Evolutionary conservation across 2,888 invertebrate species (phyloP).

Genomic region (Pterobdella sp.): DNA sequence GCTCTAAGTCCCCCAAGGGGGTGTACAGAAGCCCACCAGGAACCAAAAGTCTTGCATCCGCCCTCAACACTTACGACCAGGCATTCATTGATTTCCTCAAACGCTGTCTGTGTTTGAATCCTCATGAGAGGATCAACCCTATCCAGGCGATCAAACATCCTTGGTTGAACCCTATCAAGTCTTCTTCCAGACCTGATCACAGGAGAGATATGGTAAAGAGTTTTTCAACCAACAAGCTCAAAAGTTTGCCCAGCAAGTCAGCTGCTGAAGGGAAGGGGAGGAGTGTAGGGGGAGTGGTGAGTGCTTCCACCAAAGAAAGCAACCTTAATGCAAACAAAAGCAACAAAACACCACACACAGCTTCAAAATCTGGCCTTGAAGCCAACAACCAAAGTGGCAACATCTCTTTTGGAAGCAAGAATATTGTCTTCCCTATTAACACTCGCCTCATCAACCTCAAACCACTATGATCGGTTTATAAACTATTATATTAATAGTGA

Average conservation of each 20-base stretch:
- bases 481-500: too few relatives aligned
- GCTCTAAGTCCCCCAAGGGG: not conserved
- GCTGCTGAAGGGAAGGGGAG: not conserved
- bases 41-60: slow-evolving; percentile 70
- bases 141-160: slow-evolving; percentile 82
- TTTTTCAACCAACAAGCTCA: not conserved
- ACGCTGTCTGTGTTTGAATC: slow-evolving; percentile 86
- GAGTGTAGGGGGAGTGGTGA: not conserved
- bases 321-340: not conserved
- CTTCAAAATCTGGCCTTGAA: not conserved
- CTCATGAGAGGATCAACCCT: slow-evolving; percentile 78
- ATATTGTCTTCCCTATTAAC: not conserved
- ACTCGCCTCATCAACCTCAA: not conserved
- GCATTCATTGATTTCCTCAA: slow-evolving; percentile 83
- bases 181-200: not conserved
- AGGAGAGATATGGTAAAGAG: not conserved
- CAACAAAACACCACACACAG: not conserved
- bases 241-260: not conserved
- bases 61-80: slow-evolving; percentile 77
- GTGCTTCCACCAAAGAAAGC: not conserved
- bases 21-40: slow-evolving; percentile 74
- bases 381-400: not conserved
- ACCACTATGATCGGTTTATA: too few relatives aligned
- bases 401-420: not conserved
- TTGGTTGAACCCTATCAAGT: slow-evolving; percentile 58